These are phyloP conservation scores for Apis mellifera DNA, from an alignment of 1,140 invertebrate genomes.

Conservation along the genomic window Amel_HAv3.1 CM009935.2:5444001-5444500, in stretches of 20 bases:
- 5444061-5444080: constrained; percentile 13
- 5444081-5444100: constrained; percentile 71
- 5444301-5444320: too few relatives aligned
- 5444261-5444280: too few relatives aligned
- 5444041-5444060: not conserved
- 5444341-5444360: too few relatives aligned
- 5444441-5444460: constrained; percentile 1
- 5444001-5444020: constrained; percentile 46
- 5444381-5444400: too few relatives aligned
- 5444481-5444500: not conserved
- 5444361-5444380: too few relatives aligned
- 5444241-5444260: constrained; percentile 1
- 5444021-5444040: not conserved
- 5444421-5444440: not conserved
- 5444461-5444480: too few relatives aligned
- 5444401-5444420: too few relatives aligned
- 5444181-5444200: constrained; percentile 68
- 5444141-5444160: constrained; percentile 74
- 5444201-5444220: constrained; percentile 76
- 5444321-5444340: too few relatives aligned
- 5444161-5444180: constrained; percentile 72
- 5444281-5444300: too few relatives aligned
- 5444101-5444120: constrained; percentile 75
- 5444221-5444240: constrained; percentile 75
- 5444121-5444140: constrained; percentile 75